These are phyloP conservation scores for Myioborus miniatus DNA, from an alignment of 2,797 vertebrate genomes.

Conservation along the genomic window DNA sequence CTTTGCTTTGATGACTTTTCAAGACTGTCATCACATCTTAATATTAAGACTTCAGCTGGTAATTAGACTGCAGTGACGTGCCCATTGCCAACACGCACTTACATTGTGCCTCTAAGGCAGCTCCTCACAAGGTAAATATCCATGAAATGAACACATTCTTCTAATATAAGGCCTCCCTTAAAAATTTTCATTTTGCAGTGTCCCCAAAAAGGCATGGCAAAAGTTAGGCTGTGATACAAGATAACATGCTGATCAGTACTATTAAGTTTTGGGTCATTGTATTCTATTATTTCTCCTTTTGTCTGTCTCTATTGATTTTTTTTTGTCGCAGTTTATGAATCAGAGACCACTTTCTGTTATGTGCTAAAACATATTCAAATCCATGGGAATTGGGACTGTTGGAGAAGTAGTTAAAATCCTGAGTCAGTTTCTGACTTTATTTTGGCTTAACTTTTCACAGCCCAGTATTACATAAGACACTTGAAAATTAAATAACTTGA, in stretches of 20 bases:
- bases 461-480: not conserved
- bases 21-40: not conserved
- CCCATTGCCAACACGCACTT: not conserved
- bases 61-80: not conserved
- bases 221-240: not conserved
- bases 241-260: not conserved
- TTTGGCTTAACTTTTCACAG: not conserved
- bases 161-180: not conserved
- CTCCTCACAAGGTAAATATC: not conserved
- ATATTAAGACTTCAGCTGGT: not conserved
- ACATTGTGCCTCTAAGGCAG: not conserved
- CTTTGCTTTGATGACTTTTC: not conserved
- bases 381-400: not conserved
- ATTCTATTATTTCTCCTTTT: not conserved
- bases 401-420: not conserved
- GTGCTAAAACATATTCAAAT: not conserved
- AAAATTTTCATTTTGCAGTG: not conserved
- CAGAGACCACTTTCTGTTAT: not conserved
- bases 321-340: not conserved
- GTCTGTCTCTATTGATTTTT: not conserved
- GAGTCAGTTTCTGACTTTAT: not conserved
- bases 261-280: not conserved
- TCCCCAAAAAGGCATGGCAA: not conserved
- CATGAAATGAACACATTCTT: not conserved
- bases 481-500: not conserved